Conservation (phyloP, 1,140 invertebrate species). For the Hylaeus anthracinus region DNA sequence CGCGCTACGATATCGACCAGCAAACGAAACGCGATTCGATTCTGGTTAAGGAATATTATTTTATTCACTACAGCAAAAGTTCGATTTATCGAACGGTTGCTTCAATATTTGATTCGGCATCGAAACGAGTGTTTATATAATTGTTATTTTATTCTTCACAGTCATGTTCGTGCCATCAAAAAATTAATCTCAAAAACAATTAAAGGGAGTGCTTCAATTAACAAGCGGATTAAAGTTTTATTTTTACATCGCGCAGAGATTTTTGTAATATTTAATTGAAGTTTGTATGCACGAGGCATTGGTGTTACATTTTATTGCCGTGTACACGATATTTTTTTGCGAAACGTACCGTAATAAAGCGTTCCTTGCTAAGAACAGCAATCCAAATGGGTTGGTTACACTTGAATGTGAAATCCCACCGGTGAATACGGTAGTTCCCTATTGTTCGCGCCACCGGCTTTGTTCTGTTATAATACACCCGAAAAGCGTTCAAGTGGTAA, state of each 20-base stretch:
- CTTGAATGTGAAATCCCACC: constrained; percentile 23
- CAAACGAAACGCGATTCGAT: constrained; percentile 31
- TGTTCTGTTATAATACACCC: constrained; percentile 3
- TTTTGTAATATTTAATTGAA: too few species aligned
- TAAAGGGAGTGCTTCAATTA: not conserved
- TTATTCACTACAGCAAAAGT: not conserved
- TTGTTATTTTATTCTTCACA: not conserved
- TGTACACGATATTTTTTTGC: too few species aligned
- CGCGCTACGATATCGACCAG: constrained; percentile 23
- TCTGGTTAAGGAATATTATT: constrained; percentile 39
- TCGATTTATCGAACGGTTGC: constrained; percentile 4
- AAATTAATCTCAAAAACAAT: not conserved
- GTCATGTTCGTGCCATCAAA: not conserved
- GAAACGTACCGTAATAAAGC: not conserved
- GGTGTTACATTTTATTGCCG: not conserved
- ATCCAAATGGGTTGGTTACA: constrained; percentile 30
- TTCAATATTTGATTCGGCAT: not conserved
- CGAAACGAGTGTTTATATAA: not conserved
- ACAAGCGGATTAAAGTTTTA: too few species aligned
- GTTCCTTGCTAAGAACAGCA: constrained; percentile 2
- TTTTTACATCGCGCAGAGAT: too few species aligned
- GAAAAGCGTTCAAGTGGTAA: constrained; percentile 34
- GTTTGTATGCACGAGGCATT: not conserved
- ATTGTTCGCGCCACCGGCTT: not conserved
- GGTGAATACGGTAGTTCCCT: constrained; percentile 12